Evolutionary conservation across 2,113 vertebrate species (phyloP), one percentile per base, ranked within the genome.

Genomic region (Xiphophorus couchianus): DNA sequence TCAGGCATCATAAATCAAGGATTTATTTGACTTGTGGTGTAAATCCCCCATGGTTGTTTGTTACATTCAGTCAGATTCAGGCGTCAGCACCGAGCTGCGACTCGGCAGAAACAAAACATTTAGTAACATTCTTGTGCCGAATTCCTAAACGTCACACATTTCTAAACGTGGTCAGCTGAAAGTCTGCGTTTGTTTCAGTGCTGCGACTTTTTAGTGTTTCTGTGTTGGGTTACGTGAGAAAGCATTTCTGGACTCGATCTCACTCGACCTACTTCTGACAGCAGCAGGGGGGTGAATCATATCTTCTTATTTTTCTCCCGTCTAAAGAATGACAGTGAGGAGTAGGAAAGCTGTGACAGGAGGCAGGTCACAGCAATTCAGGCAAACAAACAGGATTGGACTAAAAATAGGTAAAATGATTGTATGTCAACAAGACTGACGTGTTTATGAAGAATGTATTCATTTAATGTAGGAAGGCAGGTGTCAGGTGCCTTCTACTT

Each of bases 301-400:
- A 81, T 91, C 86, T 63, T 69, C 76, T 94, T 94, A 91, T 93
- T 92, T 61, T 11, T 65, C 80, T 90, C 81, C 84, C 83, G 84
- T 78, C 81, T 64, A 48, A 85, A 89, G 86, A 92, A 93, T 91
- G 89, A 54, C 54, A 77, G 61, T 66, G 64, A 68, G n/a, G 63
- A 82, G 80, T 48, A 63, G 65, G 44, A 17, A 48, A 48, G 63
- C 60, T 80, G 73, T 60, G 58, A 33, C 6, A 67, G 33, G 39
- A 68, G 66, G 73, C 25, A 44, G 61, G 74, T 44, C 71, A 87
- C 76, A 74, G 76, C 73, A 76, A 71, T 62, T 71, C 77, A 76
- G 74, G 68, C 58, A 71, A 73, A 66, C 37, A 83, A 76, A 79
- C 60, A 31, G 28, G 3, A 22, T 82, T 78, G 77, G 39, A 69